Conservation (phyloP, 1,140 invertebrate genomes). For the Laupala kohalensis region DNA sequence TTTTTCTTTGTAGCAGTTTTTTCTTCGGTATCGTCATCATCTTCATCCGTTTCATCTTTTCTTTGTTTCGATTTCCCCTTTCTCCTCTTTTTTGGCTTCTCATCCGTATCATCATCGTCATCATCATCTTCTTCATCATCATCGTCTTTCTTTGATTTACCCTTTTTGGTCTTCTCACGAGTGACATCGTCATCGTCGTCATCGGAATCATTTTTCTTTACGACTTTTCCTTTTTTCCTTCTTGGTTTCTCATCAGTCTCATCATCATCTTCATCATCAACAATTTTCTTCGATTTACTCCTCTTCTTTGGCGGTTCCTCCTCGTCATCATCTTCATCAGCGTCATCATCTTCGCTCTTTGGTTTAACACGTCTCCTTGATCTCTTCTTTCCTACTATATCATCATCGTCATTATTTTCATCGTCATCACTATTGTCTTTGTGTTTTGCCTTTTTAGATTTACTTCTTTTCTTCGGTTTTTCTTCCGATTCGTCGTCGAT, state of each 20-base stretch:
- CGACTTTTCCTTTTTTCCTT: not conserved
- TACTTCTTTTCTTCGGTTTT: constrained; percentile 20
- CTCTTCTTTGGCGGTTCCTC: not conserved
- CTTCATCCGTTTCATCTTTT: not conserved
- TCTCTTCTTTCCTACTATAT: no score
- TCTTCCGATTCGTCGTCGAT: constrained; percentile 16
- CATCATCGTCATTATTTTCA: not conserved
- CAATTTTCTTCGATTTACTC: not conserved
- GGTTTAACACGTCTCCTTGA: no score
- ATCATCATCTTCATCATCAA: not conserved
- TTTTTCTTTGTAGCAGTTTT: no score
- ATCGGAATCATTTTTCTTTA: not conserved
- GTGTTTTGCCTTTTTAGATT: constrained; percentile 13
- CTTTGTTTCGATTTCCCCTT: not conserved
- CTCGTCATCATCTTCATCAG: constrained; percentile 7
- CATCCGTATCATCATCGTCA: not conserved
- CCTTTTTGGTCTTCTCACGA: no score
- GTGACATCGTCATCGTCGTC: not conserved
- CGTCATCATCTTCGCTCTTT: constrained; percentile 1
- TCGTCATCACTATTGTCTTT: not conserved
- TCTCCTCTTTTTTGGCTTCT: not conserved
- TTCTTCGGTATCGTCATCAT: not conserved
- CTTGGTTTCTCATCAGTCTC: not conserved
- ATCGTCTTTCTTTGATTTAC: not conserved
- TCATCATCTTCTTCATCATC: not conserved